A percentile compares a stretch with the other conserved stretches of the same genome.
These are phyloP conservation scores for Ennomos quercinarius DNA, from an alignment of 2,888 invertebrate genomes.

Conservation along the genomic window DNA sequence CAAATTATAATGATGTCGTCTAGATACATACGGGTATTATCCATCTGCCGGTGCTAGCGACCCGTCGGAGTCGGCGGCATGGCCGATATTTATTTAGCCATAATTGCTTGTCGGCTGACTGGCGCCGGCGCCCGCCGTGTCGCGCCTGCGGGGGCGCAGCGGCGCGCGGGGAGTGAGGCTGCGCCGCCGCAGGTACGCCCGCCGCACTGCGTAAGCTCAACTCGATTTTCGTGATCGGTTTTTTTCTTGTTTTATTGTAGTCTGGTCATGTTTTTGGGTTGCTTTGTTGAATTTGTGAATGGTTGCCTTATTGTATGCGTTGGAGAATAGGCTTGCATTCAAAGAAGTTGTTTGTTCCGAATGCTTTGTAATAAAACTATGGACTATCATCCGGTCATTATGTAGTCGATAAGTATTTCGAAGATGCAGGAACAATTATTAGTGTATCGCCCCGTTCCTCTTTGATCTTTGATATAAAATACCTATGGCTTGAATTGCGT, in stretches of 20 bases:
- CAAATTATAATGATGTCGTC: slow-evolving; percentile 75
- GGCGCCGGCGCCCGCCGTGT: slow-evolving; percentile 84
- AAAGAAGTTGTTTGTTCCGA: slow-evolving; percentile 55
- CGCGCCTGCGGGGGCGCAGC: slow-evolving; percentile 63
- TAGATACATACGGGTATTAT: slow-evolving; percentile 65
- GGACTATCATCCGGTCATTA: slow-evolving; percentile 34
- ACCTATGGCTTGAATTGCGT: slow-evolving; percentile 39
- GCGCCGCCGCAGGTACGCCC: slow-evolving; percentile 73
- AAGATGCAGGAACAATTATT: slow-evolving; percentile 5
- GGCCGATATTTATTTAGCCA: slow-evolving; percentile 85
- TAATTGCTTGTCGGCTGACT: slow-evolving; percentile 83
- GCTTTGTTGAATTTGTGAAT: slow-evolving; percentile 82
- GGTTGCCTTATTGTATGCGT: slow-evolving; percentile 58
- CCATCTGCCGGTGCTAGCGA: slow-evolving; percentile 72
- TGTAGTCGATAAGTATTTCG: slow-evolving; percentile 11
- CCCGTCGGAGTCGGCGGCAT: slow-evolving; percentile 70
- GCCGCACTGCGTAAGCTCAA: slow-evolving; percentile 74
- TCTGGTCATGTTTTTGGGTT: slow-evolving; percentile 77
- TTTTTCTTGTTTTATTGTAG: slow-evolving; percentile 70
- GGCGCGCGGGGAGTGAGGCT: slow-evolving; percentile 44
- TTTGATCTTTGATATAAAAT: slow-evolving; percentile 14
- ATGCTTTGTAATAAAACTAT: slow-evolving; percentile 45
- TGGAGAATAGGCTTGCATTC: slow-evolving; percentile 54
- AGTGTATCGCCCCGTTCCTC: slow-evolving; percentile 19
- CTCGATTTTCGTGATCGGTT: slow-evolving; percentile 80